Evolutionary conservation across 2,113 vertebrate species (phyloP).

Genomic region (Drymodes brunneopygia): DNA sequence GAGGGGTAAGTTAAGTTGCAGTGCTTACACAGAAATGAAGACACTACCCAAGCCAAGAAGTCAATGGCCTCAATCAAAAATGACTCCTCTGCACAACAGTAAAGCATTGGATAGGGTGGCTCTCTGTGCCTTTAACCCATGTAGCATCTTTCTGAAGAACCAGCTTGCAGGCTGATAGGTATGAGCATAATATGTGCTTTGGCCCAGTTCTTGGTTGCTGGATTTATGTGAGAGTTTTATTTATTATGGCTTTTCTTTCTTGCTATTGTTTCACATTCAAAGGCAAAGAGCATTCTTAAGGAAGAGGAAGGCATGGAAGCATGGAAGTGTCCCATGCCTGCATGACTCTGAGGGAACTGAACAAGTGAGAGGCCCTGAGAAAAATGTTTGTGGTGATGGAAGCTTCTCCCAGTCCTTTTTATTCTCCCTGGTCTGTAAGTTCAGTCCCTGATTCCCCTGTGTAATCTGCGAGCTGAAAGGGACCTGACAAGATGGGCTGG

Average conservation of each 20-base stretch:
- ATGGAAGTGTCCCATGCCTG: background rate
- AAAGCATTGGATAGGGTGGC: background rate
- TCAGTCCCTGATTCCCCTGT: background rate
- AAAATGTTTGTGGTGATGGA: background rate
- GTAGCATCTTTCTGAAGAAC: background rate
- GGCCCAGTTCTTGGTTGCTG: background rate
- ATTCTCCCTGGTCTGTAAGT: background rate
- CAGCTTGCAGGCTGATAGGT: background rate
- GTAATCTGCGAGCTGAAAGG: background rate
- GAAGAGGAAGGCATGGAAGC: background rate
- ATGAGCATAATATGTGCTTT: background rate
- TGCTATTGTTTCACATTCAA: background rate
- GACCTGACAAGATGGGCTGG: background rate
- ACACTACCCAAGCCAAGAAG: background rate
- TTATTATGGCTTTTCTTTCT: background rate
- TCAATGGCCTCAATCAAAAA: background rate
- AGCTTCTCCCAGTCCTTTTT: background rate
- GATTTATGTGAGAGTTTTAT: background rate
- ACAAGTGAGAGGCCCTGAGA: background rate
- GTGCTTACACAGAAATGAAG: background rate
- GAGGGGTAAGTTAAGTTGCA: background rate
- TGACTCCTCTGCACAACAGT: background rate
- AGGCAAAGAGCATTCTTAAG: background rate
- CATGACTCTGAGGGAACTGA: background rate
- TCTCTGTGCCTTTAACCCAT: background rate